These are phyloP conservation scores for Umimayanthus chanpuru DNA, from an alignment of 92 coral and sea anemone species.

Conservation along the genomic window DNA sequence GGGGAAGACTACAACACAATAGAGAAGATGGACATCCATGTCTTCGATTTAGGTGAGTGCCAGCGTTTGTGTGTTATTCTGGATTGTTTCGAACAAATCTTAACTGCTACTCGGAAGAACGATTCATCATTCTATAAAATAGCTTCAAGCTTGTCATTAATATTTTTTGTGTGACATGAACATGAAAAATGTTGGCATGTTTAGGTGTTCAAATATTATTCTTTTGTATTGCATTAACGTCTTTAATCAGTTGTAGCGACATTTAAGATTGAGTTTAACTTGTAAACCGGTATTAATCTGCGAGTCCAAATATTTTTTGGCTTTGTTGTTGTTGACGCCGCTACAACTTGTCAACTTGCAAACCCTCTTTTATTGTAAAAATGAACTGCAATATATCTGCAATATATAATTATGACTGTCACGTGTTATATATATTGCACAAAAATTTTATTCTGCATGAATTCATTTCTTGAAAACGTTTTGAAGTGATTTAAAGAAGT, in stretches of 20 bases:
- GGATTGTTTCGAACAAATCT: neutral
- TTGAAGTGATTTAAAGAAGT: neutral
- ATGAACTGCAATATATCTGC: neutral
- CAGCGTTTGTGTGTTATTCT: neutral
- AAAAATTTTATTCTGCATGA: no score
- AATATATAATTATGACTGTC: neutral
- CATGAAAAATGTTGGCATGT: neutral
- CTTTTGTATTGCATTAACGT: neutral
- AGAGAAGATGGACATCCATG: constrained; percentile 89
- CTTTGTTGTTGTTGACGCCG: neutral
- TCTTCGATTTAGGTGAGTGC: constrained; percentile 84
- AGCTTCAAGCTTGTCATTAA: neutral
- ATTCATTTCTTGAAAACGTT: no score
- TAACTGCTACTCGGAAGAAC: neutral
- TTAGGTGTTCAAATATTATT: neutral
- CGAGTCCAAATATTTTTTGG: neutral
- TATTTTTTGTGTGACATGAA: constrained; percentile 25
- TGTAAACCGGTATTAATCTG: neutral
- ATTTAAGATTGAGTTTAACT: no score
- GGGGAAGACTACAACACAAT: constrained; percentile 88
- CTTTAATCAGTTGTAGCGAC: neutral
- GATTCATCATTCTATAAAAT: neutral
- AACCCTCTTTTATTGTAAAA: neutral
- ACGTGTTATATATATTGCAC: neutral
- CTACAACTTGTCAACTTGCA: neutral